Conservation (phyloP, 2,113 vertebrate genomes). For the human region GRCh38 chr15:35345001-35345500, state of each 20-base stretch:
- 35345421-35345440: not conserved
- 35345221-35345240: not conserved
- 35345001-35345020: not conserved
- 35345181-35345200: not conserved
- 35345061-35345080: not conserved
- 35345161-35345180: not conserved
- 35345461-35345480: not conserved
- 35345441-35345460: not conserved
- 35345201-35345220: constrained; percentile 16
- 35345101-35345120: not conserved
- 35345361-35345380: not conserved
- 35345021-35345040: not conserved
- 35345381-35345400: not conserved
- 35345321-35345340: not conserved
- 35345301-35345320: constrained; percentile 31
- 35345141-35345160: not conserved
- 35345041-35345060: not conserved
- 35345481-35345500: not conserved
- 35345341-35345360: not conserved
- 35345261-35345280: not conserved
- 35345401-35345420: not conserved
- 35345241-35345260: not conserved
- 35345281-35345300: not conserved
- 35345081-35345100: not conserved
- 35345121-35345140: not conserved